Percentiles rank a stretch among this genome's conserved stretches.
Conservation (phyloP, 2,113 vertebrate species). For the Hipposideros armiger region DNA sequence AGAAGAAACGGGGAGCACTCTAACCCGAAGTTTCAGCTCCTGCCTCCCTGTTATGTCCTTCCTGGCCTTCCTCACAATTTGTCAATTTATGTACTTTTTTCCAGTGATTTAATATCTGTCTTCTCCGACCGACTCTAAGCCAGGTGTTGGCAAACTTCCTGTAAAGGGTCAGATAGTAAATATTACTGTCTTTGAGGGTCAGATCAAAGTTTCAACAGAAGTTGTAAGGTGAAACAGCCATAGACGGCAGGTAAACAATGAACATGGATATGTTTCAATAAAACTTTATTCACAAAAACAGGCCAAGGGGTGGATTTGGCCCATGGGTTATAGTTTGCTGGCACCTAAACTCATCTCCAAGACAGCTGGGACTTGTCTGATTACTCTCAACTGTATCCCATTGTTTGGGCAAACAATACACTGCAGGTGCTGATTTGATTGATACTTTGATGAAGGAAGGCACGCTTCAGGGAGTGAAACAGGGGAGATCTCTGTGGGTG, state of each 20-base stretch:
- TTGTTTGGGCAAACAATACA: neutral
- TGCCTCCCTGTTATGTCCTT: fast-evolving
- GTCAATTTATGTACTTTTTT: neutral
- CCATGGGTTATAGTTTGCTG: neutral
- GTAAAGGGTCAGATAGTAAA: neutral
- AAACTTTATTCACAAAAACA: constrained; percentile 64
- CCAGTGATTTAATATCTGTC: neutral
- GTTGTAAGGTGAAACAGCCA: neutral
- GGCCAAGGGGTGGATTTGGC: neutral
- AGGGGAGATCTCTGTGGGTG: neutral
- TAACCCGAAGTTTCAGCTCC: neutral
- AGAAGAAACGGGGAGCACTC: neutral
- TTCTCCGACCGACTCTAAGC: neutral
- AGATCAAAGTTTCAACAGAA: too few species aligned
- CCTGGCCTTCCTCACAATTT: neutral
- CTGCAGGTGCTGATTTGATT: neutral
- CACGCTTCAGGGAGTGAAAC: neutral
- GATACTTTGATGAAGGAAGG: neutral
- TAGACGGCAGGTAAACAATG: neutral
- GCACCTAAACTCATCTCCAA: neutral
- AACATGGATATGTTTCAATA: constrained; percentile 50
- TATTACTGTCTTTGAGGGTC: neutral
- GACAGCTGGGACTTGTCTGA: neutral
- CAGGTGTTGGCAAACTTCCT: neutral
- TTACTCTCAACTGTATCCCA: neutral